phyloP scores from a whole-genome alignment of 2,113 vertebrate genomes.

The Urocolius indicus region DNA sequence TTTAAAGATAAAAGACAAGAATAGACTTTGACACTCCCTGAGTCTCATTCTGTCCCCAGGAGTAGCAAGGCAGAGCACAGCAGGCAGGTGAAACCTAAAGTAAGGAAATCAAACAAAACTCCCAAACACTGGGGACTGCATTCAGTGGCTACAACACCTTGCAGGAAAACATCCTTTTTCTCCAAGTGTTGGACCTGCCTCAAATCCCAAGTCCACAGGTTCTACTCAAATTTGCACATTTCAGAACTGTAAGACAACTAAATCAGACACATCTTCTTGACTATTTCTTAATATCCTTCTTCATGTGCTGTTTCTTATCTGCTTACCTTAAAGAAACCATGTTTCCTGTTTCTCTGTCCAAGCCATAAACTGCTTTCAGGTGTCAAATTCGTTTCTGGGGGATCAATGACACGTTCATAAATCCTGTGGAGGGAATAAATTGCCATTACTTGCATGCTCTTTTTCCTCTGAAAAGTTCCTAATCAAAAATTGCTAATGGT shows the following conservation, averaged over 20 bases:
- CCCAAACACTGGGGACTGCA: neutral
- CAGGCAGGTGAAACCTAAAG: neutral
- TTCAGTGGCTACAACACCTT: fast-evolving
- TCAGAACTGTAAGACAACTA: neutral
- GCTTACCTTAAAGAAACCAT: conserved; percentile 96
- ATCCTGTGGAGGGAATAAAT: conserved; percentile 82
- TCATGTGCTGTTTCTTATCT: neutral
- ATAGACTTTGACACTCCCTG: neutral
- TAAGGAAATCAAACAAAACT: neutral
- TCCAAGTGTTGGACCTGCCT: neutral
- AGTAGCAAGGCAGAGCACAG: neutral
- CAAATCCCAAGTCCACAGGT: neutral
- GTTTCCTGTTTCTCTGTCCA: conserved; percentile 93
- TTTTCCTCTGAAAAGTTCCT: neutral
- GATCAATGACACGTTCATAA: conserved; percentile 93
- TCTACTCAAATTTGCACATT: neutral
- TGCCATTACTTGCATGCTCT: neutral
- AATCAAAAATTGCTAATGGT: neutral
- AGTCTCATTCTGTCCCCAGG: neutral
- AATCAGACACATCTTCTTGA: neutral
- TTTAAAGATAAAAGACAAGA: neutral
- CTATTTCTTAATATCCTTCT: neutral
- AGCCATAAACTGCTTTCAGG: conserved; percentile 92
- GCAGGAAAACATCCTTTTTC: neutral
- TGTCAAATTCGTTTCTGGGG: conserved; percentile 88